A percentile compares a stretch with the other conserved stretches of the same genome.
phyloP scores from a whole-genome alignment of 2,113 vertebrate genomes.

The Tachysurus vachellii region DNA sequence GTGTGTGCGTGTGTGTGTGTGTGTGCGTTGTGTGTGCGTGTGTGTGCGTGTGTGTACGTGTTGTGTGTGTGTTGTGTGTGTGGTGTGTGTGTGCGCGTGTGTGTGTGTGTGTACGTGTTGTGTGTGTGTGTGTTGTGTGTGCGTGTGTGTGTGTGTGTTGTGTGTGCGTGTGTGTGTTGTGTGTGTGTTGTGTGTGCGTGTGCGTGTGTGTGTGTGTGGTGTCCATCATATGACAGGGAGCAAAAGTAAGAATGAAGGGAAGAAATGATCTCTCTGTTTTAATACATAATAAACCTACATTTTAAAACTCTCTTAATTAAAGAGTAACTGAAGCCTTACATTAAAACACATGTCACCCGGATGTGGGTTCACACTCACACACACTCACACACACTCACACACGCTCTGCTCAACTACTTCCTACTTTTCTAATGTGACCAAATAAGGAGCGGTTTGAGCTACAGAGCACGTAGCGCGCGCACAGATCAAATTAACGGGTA shows the following conservation, averaged over 20 bases:
- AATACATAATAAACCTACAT: not conserved
- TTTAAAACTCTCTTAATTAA: not conserved
- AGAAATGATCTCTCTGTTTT: not conserved
- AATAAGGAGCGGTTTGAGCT: slow-evolving; percentile 38
- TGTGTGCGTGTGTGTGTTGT: no score
- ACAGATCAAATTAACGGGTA: not conserved
- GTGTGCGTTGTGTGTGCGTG: not conserved
- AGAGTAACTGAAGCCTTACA: not conserved
- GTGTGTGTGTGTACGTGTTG: not conserved
- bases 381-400: no score
- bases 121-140: not conserved
- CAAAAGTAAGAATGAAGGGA: not conserved
- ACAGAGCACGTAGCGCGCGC: no score
- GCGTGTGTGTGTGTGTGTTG: no score
- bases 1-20: no score
- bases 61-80: no score
- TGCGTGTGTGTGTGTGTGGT: not conserved
- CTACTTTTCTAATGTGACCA: slow-evolving; percentile 44
- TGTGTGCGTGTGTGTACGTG: no score
- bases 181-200: no score
- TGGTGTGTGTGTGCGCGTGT: no score
- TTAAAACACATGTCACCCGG: not conserved
- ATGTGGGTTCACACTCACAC: not conserved
- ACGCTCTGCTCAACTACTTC: slow-evolving; percentile 25
- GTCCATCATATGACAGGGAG: not conserved